Conservation (phyloP, 2,113 vertebrate genomes). For the Protobothrops flavoviridis region DNA sequence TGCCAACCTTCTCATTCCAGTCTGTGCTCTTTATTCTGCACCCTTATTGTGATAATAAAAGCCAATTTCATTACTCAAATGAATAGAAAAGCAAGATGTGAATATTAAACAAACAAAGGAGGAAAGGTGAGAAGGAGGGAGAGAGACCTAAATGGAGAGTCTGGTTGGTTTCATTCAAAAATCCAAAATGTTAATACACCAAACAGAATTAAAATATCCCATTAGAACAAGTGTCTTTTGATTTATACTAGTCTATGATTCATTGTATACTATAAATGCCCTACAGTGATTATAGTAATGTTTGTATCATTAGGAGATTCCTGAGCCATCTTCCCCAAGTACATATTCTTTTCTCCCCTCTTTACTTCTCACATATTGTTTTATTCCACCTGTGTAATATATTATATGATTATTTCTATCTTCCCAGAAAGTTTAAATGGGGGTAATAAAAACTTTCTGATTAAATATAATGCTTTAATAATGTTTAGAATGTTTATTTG, state of each 20-base stretch:
- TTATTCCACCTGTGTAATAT: not conserved
- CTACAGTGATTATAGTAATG: not conserved
- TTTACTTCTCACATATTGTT: not conserved
- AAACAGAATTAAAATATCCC: not conserved
- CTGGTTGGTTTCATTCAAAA: not conserved
- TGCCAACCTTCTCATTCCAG: not conserved
- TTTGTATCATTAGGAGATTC: not conserved
- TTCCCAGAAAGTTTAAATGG: not conserved
- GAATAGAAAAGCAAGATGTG: not conserved
- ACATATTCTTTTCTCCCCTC: not conserved
- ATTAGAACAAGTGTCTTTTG: not conserved
- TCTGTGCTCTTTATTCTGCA: not conserved
- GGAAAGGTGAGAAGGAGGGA: not conserved
- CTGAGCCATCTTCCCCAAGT: not conserved
- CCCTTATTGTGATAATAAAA: not conserved
- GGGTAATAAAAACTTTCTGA: not conserved
- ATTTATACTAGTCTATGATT: not conserved
- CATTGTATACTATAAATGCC: not conserved
- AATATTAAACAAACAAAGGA: not conserved
- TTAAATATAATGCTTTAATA: not conserved
- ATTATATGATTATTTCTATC: not conserved
- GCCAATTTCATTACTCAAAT: not conserved
- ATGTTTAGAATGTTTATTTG: conserved; percentile 15
- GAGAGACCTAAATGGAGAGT: not conserved
- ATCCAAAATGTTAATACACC: not conserved